Evolutionary conservation across 2,113 vertebrate genomes (phyloP).

Genomic region (Phyllostomus hastatus): DNA sequence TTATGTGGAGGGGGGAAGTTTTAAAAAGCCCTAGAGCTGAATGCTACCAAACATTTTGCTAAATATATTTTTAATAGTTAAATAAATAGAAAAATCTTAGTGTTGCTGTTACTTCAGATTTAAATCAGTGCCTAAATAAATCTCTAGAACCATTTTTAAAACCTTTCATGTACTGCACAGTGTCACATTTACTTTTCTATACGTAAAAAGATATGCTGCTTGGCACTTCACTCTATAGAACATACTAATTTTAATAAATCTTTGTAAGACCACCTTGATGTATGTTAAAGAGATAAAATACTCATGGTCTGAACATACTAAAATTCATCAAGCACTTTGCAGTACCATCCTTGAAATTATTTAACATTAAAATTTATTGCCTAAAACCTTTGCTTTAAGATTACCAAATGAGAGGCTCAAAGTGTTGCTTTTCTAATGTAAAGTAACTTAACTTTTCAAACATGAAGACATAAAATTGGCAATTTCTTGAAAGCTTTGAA

Average conservation of each 20-base stretch:
- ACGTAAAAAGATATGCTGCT: constrained; percentile 34
- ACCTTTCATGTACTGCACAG: not conserved
- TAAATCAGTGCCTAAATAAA: constrained; percentile 42
- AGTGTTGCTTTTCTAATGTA: not conserved
- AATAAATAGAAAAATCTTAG: constrained; percentile 5
- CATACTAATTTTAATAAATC: constrained; percentile 57
- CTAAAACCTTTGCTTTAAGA: constrained; percentile 23
- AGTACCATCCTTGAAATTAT: not conserved
- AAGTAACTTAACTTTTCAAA: constrained; percentile 45
- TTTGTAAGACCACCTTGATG: constrained; percentile 1
- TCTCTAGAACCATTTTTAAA: not conserved
- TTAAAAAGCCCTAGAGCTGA: not conserved
- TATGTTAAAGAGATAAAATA: constrained; percentile 34
- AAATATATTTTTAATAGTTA: not conserved
- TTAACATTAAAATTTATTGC: not conserved
- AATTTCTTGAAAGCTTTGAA: constrained; percentile 17
- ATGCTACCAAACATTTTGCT: not conserved
- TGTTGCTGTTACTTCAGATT: constrained; percentile 15
- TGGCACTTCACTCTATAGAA: not conserved
- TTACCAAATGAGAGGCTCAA: not conserved
- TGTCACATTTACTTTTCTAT: constrained; percentile 45
- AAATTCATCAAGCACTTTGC: constrained; percentile 14
- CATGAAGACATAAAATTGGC: constrained; percentile 44
- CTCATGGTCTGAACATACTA: not conserved
- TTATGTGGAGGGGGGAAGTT: not conserved